Base-by-base conservation (phyloP, 2,888 invertebrate genomes). In the Acrobasis repandana region DNA sequence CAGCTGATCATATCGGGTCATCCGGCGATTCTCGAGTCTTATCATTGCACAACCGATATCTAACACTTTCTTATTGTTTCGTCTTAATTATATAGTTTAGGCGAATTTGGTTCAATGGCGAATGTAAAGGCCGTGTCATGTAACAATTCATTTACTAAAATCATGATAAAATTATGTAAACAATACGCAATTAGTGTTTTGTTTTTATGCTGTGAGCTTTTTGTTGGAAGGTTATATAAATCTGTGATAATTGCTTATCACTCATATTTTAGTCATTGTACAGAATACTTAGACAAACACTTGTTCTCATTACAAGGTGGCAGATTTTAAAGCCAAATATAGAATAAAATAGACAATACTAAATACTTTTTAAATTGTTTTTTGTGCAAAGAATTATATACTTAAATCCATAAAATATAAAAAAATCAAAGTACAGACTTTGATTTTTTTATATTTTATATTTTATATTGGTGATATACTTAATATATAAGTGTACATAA, bases 41-140 rank as follows among this genome's bases (percentile, higher is more conserved):
- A 79, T 76, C 75, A 71, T 88, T 87, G 79, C 76, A 83, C 85
- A 90, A 89, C 73, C 63, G 63, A 73, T 80, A 81, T 80, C 80
- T 74, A 52, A 70, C 90, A 52, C 90, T 90, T 90, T 90, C 90
- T 88, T 86, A 90, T 90, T 90, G 90, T 90, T 86, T 85, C 75
- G 79, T 78, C 73, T 88, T 87, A 87, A 89, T 89, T 86, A 83
- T 78, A 78, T 77, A 75, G 72, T 67, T 66, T 65, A 54, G 65
- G 34, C 51, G 62, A 72, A 79, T 77, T 67, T 79, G 70, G 82
- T 81, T 85, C 85, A 87, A 88, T 87, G 86, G 77, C 76, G 76
- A 59, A 65, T 33, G 46, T 60, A 68, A 66, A 60, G 70, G 70
- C 61, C 63, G 67, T 67, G 75, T 73, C 71, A 74, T 67, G 63